Conservation (phyloP, 2,888 invertebrate genomes). For the Diarsia brunnea region DNA sequence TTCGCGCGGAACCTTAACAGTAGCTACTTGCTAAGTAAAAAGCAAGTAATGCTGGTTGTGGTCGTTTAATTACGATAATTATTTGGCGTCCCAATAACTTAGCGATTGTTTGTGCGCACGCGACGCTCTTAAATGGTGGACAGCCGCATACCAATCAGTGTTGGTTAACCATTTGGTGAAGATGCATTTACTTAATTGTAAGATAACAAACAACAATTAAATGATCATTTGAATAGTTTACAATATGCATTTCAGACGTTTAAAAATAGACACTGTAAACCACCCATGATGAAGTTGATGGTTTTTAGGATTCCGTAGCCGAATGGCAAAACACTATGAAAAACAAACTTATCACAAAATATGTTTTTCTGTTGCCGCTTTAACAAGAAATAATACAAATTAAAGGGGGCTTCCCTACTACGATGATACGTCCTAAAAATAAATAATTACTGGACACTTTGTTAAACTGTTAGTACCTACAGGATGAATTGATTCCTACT, state of each 20-base stretch:
- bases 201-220: not conserved
- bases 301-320: too few species aligned
- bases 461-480: not conserved
- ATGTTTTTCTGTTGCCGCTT: too few species aligned
- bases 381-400: too few species aligned
- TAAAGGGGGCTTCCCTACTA: too few species aligned
- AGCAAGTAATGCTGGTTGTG: conserved; percentile 11
- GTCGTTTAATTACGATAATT: conserved; percentile 40
- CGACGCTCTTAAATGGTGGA: conserved; percentile 40
- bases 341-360: too few species aligned
- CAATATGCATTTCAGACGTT: not conserved
- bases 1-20: not conserved
- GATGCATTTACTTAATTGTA: conserved; percentile 14
- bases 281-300: not conserved
- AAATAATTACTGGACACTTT: not conserved
- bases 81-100: conserved; percentile 49
- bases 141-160: conserved; percentile 27
- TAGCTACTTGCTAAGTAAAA: conserved; percentile 7
- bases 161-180: conserved; percentile 21
- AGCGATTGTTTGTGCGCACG: conserved; percentile 43
- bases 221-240: not conserved
- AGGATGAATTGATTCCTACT: not conserved
- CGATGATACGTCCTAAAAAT: too few species aligned
- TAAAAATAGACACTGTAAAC: too few species aligned
- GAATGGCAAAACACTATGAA: too few species aligned